Evolutionary conservation across 2,113 vertebrate species (phyloP).

Genomic region (Strix aluco): DNA sequence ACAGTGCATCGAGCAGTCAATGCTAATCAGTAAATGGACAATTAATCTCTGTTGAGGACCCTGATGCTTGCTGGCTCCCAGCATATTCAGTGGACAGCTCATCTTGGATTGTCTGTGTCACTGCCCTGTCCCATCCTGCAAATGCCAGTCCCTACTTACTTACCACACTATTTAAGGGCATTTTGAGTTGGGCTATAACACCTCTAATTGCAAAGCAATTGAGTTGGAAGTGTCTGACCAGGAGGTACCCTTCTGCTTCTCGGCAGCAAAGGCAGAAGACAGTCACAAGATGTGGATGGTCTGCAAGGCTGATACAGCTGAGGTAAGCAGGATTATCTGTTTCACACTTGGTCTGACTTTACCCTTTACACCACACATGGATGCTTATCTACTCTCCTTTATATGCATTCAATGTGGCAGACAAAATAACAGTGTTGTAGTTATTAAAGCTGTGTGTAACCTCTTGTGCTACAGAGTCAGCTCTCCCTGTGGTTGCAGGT

Average conservation of each 20-base stretch:
- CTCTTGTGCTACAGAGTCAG: background rate
- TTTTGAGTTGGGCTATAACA: background rate
- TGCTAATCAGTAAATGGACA: background rate
- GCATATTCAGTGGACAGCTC: rapidly evolving
- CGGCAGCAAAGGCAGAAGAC: background rate
- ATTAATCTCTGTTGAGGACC: background rate
- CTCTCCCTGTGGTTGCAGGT: background rate
- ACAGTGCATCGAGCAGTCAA: rapidly evolving
- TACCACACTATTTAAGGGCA: background rate
- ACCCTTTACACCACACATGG: background rate
- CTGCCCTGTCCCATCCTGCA: background rate
- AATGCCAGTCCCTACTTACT: background rate
- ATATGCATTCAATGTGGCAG: background rate
- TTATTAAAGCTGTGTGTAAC: background rate
- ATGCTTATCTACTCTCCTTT: background rate
- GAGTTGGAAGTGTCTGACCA: background rate
- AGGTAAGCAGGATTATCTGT: background rate
- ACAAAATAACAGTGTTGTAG: background rate
- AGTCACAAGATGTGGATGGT: background rate
- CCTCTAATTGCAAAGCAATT: background rate
- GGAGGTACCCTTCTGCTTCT: background rate
- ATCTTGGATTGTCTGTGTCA: background rate
- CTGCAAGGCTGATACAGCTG: background rate
- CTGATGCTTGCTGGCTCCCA: background rate
- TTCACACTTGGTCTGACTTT: background rate